These are phyloP conservation scores for Channallabes apus DNA, from an alignment of 2,797 vertebrate species.

Conservation along the genomic window DNA sequence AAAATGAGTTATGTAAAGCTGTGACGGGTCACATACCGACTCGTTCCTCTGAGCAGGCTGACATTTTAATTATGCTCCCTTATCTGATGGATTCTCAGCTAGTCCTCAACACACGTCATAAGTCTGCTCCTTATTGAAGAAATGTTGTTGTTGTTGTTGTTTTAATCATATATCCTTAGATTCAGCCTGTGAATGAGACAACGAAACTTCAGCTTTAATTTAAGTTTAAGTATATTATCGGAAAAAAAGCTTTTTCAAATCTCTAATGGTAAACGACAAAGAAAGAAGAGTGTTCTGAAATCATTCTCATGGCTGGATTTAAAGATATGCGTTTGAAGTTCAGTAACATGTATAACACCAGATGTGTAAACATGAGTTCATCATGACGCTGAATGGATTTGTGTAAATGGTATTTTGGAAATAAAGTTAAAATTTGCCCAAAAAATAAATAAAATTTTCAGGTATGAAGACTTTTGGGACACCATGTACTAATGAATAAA, in stretches of 20 bases:
- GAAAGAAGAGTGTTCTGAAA: too few species aligned
- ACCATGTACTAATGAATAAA: conserved; percentile 9
- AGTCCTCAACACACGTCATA: conserved; percentile 72
- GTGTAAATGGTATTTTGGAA: too few species aligned
- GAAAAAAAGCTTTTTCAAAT: conserved; percentile 47
- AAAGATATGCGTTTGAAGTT: too few species aligned
- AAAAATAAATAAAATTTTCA: too few species aligned
- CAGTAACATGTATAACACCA: too few species aligned
- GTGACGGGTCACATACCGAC: conserved; percentile 51
- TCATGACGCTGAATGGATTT: too few species aligned
- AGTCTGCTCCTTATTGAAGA: conserved; percentile 73
- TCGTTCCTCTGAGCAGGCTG: conserved; percentile 65
- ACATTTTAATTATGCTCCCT: conserved; percentile 81
- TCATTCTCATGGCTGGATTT: too few species aligned
- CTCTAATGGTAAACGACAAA: background rate
- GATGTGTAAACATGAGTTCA: too few species aligned
- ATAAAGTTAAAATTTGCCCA: too few species aligned
- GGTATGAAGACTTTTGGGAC: too few species aligned
- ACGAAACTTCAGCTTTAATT: conserved; percentile 69
- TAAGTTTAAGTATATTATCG: conserved; percentile 67
- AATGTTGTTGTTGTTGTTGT: conserved; percentile 66
- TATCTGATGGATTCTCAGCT: conserved; percentile 79
- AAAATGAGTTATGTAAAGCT: conserved; percentile 66
- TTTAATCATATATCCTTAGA: conserved; percentile 72
- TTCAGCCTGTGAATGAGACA: conserved; percentile 71